Evolutionary conservation across 2,113 vertebrate species (phyloP).

Genomic region (Nothobranchius furzeri): DNA sequence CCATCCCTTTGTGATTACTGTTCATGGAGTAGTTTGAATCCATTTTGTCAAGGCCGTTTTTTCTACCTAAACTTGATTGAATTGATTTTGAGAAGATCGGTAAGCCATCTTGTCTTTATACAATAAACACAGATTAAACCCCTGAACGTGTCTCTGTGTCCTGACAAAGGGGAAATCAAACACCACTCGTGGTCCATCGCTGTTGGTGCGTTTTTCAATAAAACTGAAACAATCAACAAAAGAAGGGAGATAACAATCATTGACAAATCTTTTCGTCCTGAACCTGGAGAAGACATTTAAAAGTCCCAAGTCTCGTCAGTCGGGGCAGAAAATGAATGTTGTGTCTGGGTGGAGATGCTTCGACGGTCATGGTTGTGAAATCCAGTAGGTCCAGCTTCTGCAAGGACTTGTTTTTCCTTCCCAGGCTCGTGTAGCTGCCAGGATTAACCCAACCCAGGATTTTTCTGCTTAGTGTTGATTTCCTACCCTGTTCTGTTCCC

Average conservation of each 20-base stretch:
- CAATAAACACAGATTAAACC: constrained; percentile 71
- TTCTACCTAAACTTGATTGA: constrained; percentile 74
- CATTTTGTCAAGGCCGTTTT: constrained; percentile 72
- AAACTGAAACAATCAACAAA: constrained; percentile 16
- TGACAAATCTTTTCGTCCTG: no score
- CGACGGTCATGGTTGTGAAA: no score
- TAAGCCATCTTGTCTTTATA: constrained; percentile 69
- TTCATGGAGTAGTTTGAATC: constrained; percentile 59
- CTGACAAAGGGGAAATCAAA: neutral
- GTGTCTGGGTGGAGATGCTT: neutral
- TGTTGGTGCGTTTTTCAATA: constrained; percentile 19
- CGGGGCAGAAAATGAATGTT: constrained; percentile 45
- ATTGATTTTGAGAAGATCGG: constrained; percentile 49
- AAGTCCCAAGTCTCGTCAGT: constrained; percentile 10
- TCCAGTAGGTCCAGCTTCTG: no score
- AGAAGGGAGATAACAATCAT: no score
- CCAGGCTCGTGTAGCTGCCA: constrained; percentile 43
- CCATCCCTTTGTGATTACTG: constrained; percentile 71
- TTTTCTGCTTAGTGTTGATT: constrained; percentile 57
- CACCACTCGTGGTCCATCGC: constrained; percentile 8
- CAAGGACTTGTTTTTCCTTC: no score
- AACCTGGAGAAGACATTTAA: neutral
- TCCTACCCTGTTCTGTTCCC: constrained; percentile 35
- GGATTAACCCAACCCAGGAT: constrained; percentile 9
- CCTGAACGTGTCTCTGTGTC: constrained; percentile 11